Base-by-base conservation (phyloP, 2,888 invertebrate genomes). In the Esperia sulphurella region DNA sequence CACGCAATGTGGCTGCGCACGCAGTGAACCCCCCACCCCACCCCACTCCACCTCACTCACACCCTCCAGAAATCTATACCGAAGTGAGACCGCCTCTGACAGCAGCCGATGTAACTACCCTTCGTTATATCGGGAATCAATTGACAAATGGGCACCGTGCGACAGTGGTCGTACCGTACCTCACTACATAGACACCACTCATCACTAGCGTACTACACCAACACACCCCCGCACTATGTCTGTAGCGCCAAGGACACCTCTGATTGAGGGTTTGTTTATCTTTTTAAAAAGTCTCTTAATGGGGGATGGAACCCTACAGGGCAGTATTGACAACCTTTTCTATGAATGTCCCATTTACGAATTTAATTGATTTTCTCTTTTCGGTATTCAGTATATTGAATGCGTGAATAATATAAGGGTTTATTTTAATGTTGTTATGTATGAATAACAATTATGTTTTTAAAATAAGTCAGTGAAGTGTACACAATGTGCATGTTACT, bases 71-170 rank as follows among this genome's bases (percentile, higher is more conserved):
- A 79, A 78, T 80, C 83, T 79, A 77, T 82, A 77, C 79, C 74
- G 62, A 75, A 78, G 65, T 71, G 70, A 74, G 79, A 78, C 80
- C 81, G 73, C 83, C 79, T 79, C 80, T 83, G 83, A 83, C 79
- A 83, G 80, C 72, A 74, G 74, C 77, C 79, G 73, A 77, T 81
- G 82, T 84, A 77, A 82, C 84, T 70, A 83, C 84, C 83, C 83
- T 83, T 83, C 84, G 85, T 87, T 87, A 85, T 86, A 88, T 86
- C 78, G 83, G 74, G 84, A 87, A 87, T 88, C 87, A 87, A 87
- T 88, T 86, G 88, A 82, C 83, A 84, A 85, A 86, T 85, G 79
- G 76, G 71, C 65, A 75, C 43, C 41, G 46, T 54, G 61, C 62
- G 21, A 21, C 21, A 21, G 21, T 21, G 69, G 47, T 48, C 53